Percentiles rank a stretch among this genome's conserved stretches.
These are phyloP conservation scores for Bombyx mandarina DNA, from an alignment of 1,140 invertebrate genomes.

Conservation along the genomic window DNA sequence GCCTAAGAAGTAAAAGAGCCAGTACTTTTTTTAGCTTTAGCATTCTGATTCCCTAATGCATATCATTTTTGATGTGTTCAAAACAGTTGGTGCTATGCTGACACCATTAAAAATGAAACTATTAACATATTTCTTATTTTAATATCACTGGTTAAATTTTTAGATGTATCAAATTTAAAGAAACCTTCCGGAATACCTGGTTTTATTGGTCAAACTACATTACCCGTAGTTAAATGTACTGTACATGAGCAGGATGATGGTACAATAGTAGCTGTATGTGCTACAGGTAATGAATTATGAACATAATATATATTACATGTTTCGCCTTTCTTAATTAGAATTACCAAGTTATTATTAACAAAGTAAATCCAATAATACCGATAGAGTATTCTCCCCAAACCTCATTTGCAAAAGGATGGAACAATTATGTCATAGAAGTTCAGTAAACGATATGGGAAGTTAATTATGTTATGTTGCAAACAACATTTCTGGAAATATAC, in stretches of 20 bases:
- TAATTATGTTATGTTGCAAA: neutral
- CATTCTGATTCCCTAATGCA: no score
- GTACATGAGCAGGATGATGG: constrained; percentile 96
- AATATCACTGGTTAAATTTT: constrained; percentile 25
- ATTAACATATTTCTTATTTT: neutral
- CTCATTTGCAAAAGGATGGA: neutral
- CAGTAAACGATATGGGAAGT: neutral
- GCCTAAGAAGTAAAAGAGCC: no score
- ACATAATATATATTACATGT: constrained; percentile 2
- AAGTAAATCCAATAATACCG: neutral
- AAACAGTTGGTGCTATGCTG: no score
- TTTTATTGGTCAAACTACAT: constrained; percentile 69
- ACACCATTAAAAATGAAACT: neutral
- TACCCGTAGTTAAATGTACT: constrained; percentile 69
- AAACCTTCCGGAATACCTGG: constrained; percentile 74
- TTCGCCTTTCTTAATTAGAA: neutral
- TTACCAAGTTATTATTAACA: neutral
- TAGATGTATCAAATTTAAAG: constrained; percentile 78
- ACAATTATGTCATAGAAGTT: neutral
- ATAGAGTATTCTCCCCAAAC: neutral
- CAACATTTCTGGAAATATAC: no score
- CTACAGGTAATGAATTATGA: constrained; percentile 72
- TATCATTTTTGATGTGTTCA: no score
- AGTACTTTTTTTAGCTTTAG: no score
- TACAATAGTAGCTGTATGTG: constrained; percentile 88